Evolutionary conservation across 2,113 vertebrate genomes (phyloP).

Genomic region (Nycticryphes semicollaris): DNA sequence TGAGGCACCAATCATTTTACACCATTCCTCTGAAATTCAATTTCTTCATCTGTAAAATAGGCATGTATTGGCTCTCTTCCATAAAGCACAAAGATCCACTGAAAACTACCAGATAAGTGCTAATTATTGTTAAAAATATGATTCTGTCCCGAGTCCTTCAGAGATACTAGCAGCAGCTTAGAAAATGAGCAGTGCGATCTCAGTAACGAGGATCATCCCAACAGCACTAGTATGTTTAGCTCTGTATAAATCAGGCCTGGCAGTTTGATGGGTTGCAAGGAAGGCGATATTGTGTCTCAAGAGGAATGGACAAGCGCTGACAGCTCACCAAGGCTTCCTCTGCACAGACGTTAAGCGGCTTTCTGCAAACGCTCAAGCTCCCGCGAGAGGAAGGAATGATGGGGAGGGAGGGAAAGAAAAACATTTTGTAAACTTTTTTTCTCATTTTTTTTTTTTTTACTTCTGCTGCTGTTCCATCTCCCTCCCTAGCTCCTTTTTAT

Average conservation of each 20-base stretch:
- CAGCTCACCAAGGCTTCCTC: constrained; percentile 55
- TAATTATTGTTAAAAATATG: constrained; percentile 51
- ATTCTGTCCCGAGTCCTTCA: background rate
- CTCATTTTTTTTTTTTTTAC: background rate
- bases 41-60: constrained; percentile 8
- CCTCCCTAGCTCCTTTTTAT: constrained; percentile 38
- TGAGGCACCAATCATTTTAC: background rate
- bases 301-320: constrained; percentile 60
- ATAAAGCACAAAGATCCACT: background rate
- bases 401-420: background rate
- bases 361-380: constrained; percentile 40
- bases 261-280: constrained; percentile 48
- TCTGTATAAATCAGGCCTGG: constrained; percentile 48
- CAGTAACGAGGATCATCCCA: background rate
- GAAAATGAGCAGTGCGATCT: constrained; percentile 1
- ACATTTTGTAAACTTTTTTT: constrained; percentile 22
- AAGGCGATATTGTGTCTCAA: constrained; percentile 22
- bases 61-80: background rate
- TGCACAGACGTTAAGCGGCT: constrained; percentile 35
- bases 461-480: background rate
- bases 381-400: background rate
- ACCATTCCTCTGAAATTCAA: background rate
- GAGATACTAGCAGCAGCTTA: background rate
- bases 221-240: constrained; percentile 23
- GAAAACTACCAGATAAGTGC: constrained; percentile 5